Base-by-base conservation (phyloP, 2,888 invertebrate species). In the Tenthredo distinguenda region DNA sequence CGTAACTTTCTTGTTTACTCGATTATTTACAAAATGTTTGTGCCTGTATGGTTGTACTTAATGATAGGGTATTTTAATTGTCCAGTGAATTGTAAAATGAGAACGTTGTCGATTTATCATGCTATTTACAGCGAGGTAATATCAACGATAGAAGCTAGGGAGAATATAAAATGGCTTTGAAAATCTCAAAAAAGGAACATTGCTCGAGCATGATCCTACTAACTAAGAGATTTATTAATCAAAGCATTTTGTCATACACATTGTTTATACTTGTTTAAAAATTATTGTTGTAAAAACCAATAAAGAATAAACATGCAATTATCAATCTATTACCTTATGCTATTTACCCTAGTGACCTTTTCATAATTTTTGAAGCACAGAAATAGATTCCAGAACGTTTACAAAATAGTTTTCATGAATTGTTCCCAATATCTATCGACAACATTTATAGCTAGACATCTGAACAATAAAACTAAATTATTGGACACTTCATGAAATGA, bases 111-210 rank as follows among this genome's bases (percentile, higher is more conserved):
- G 2, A 68, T 68, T 68, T 34, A 68, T 34, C 68, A 5, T 72
- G 74, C 55, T 43, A 34, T 81, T 62, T 31, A 31, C 81, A 81
- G 81, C 26, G 71, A 85, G 34, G 79, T 87, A 58, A 87, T 84
- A 86, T 71, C 79, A 85, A 87, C 87, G n/a, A 72, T 88, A 79
- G 31, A 84, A 55, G 43, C 79, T 87, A 10, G 58, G 72, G 62
- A 85, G 85, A 68, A 83, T 76, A 31, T 76, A 87, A 10, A 68
- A 18, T 6, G 86, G 86, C 10, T 34, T 68, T 34, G 18, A 18
- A 68, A 68, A 68, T 68, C 34, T 34, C 6, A 1, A 34, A 34
- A 1, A 34, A 68, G 18, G 68, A 34, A 68, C 18, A 68, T 34
- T 68, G 18, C 15, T 15, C 31, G 7, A 34, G 34, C 34, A 68